Evolutionary conservation across 2,113 vertebrate species (phyloP).

Genomic region (Oreochromis tanganicae): DNA sequence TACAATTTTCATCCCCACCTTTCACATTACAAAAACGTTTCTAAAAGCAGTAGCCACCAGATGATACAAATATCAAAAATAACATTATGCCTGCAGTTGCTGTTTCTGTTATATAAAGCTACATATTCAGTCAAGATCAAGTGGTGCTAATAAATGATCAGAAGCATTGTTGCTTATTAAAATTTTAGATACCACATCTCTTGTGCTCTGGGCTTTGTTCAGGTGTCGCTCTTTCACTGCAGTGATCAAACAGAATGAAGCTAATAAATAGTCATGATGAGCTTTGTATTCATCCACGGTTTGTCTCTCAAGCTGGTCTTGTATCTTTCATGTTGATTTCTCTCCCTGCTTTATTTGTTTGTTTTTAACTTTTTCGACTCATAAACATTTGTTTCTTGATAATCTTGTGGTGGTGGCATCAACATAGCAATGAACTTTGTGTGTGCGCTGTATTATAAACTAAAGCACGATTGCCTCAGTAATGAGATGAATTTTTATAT

Average conservation of each 20-base stretch:
- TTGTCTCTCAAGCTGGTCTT: not conserved
- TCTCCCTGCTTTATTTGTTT: not conserved
- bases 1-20: not conserved
- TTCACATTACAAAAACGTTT: not conserved
- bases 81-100: not conserved
- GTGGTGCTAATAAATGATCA: not conserved
- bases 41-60: not conserved
- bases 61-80: not conserved
- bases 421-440: not conserved
- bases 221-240: conserved; percentile 5
- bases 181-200: not conserved
- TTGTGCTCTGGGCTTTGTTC: not conserved
- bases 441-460: not conserved
- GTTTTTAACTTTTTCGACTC: not conserved
- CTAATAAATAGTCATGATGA: conserved; percentile 33
- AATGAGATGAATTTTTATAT: not conserved
- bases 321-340: conserved; percentile 21
- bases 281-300: not conserved
- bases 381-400: not conserved
- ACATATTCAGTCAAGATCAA: not conserved
- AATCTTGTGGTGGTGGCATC: not conserved
- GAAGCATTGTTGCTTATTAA: not conserved
- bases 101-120: not conserved
- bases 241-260: conserved; percentile 16
- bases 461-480: not conserved